Evolutionary conservation across 2,888 invertebrate species (phyloP), one percentile per base, ranked within the genome.

Genomic region (Stenodera caucasica): DNA sequence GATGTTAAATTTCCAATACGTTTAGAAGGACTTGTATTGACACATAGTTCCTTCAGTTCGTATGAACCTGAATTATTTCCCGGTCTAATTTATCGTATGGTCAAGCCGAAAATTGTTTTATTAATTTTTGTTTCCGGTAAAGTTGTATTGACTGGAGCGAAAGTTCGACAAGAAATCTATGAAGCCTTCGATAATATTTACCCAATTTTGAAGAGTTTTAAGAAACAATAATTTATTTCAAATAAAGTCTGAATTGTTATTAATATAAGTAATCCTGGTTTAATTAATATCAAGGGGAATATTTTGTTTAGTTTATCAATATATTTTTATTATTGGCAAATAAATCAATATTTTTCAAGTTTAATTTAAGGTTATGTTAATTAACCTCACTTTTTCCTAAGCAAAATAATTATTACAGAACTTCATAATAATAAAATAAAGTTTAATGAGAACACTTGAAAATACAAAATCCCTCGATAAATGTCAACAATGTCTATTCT

Each of bases 21-120:
- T 70, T 80, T 77, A 35, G 77, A 77, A 64, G 76, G 91, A 32
- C 81, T 93, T 37, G 90, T 91, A 51, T 81, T 92, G n/a, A 90
- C 91, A 3, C 93, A 93, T 77, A 88, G 89, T 65, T 90, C 92
- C 79, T 93, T 91, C 78, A 80, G 80, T 73, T 89, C 89, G 1
- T 92, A 92, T 72, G 92, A 92, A 77, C 92, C 92, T 0, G 92
- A 93, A 78, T 80, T 93, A 49, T 93, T 93, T 79, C 92, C 92
- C 23, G 92, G 92, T 62, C 82, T 93, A 26, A 91, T 93, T 72
- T 93, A 93, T 76, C 84, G 92, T 69, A 90, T 92, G 90, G 89
- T 92, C 53, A 87, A 88, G 77, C 92, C 92, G 2, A 85, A 90
- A 67, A 90, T 93, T 67, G 92, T 93, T 2, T 81, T 93, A 59